A percentile compares a stretch with the other conserved stretches of the same genome.
phyloP scores from a whole-genome alignment of 2,888 invertebrate species.

The Stratiomys singularior region DNA sequence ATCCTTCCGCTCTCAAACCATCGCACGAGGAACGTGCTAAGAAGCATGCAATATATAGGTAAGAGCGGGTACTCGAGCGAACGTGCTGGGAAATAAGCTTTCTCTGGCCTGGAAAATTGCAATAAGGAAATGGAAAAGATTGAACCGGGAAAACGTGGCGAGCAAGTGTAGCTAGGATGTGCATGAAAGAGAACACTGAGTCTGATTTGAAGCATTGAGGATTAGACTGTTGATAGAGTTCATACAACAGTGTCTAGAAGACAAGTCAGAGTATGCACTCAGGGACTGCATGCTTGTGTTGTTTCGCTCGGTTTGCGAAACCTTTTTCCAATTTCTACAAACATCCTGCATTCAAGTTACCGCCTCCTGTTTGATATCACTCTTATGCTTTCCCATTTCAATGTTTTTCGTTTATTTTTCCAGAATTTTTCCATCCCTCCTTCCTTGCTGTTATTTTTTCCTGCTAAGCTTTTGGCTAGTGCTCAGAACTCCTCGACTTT shows the following conservation, averaged over 20 bases:
- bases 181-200: conserved; percentile 32
- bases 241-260: neutral
- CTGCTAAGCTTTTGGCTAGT: neutral
- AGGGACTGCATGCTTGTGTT: neutral
- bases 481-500: neutral
- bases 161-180: neutral
- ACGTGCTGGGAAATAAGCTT: conserved; percentile 48
- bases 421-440: neutral
- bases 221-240: conserved; percentile 25
- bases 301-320: conserved; percentile 36
- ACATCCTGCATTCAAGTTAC: conserved; percentile 43
- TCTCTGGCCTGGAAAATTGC: conserved; percentile 51
- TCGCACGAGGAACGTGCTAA: neutral
- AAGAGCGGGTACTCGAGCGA: conserved; percentile 28
- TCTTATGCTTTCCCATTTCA: conserved; percentile 27
- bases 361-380: conserved; percentile 52
- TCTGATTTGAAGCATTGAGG: conserved; percentile 35
- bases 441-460: conserved; percentile 16
- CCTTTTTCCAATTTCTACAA: conserved; percentile 49
- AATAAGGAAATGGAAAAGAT: conserved; percentile 50
- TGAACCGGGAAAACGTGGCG: neutral
- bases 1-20: conserved; percentile 33
- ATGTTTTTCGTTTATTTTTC: conserved; percentile 31
- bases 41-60: neutral
- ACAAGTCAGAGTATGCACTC: neutral